phyloP scores from a whole-genome alignment of 2,113 vertebrate species.

The Aldabrachelys gigantea region DNA sequence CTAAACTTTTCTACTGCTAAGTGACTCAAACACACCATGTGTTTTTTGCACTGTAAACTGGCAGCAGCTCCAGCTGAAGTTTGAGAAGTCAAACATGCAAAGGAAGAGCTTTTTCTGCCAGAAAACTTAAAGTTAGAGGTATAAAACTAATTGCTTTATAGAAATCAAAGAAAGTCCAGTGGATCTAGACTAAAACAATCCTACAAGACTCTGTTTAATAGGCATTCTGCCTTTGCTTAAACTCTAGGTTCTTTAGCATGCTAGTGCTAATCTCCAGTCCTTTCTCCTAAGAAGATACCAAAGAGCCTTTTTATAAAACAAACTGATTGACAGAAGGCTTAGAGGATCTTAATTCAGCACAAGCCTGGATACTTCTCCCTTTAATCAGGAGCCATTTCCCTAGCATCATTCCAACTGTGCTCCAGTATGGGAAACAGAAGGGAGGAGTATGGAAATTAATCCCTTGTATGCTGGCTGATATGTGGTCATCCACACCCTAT shows the following conservation, averaged over 20 bases:
- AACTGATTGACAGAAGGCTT: neutral
- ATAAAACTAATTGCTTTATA: neutral
- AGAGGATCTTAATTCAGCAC: neutral
- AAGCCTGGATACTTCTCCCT: neutral
- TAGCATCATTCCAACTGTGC: neutral
- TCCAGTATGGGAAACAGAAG: neutral
- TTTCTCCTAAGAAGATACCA: neutral
- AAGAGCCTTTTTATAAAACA: neutral
- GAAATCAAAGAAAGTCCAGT: neutral
- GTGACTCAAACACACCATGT: neutral
- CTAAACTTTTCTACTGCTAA: neutral
- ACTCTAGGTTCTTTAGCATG: neutral
- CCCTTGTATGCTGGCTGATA: neutral
- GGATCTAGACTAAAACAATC: neutral
- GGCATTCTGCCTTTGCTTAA: neutral
- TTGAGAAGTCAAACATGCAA: neutral
- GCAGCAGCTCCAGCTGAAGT: neutral
- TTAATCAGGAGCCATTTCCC: neutral
- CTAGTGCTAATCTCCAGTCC: neutral
- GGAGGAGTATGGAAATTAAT: neutral
- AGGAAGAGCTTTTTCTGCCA: neutral
- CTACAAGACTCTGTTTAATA: neutral
- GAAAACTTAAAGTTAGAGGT: neutral
- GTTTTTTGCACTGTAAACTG: neutral
- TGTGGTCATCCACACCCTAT: neutral